Conservation (phyloP, 2,888 invertebrate species). For the Ormyrus thymus region DNA sequence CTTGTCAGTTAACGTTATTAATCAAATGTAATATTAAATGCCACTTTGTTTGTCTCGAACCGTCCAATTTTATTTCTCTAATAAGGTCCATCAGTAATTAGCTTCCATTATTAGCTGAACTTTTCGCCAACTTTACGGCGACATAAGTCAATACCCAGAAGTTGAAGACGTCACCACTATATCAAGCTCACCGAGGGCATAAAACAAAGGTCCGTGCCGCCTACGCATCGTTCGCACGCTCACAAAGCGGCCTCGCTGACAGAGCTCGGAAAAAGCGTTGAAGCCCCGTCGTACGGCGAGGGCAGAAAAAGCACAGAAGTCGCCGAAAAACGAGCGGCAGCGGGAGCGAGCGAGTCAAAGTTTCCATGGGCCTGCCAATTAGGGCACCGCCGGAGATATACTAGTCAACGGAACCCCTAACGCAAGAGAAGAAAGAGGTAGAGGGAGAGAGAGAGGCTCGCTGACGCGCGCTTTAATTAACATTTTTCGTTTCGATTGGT, state of each 20-base stretch:
- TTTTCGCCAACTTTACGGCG: no score
- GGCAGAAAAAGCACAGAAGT: slow-evolving; percentile 12
- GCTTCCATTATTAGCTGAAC: no score
- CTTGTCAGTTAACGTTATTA: no score
- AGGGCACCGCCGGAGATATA: slow-evolving; percentile 47
- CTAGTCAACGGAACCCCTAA: slow-evolving; percentile 28
- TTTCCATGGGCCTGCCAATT: slow-evolving; percentile 55
- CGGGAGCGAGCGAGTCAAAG: slow-evolving; percentile 4
- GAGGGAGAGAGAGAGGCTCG: not conserved
- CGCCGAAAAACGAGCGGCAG: not conserved
- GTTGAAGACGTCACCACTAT: no score
- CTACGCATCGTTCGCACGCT: not conserved
- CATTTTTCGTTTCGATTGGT: slow-evolving; percentile 72
- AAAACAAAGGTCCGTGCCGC: no score
- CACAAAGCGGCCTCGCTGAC: not conserved
- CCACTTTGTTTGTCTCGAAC: no score
- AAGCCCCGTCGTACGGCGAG: not conserved
- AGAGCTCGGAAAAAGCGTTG: slow-evolving; percentile 18
- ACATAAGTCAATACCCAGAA: no score
- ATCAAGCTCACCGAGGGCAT: no score
- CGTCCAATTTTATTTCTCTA: no score
- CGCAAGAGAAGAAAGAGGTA: slow-evolving; percentile 23
- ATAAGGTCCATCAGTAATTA: no score
- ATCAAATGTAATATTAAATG: no score
- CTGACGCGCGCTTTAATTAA: slow-evolving; percentile 69